phyloP scores from a whole-genome alignment of 1,140 invertebrate genomes.

The Thaumetopoea pityocampa region DNA sequence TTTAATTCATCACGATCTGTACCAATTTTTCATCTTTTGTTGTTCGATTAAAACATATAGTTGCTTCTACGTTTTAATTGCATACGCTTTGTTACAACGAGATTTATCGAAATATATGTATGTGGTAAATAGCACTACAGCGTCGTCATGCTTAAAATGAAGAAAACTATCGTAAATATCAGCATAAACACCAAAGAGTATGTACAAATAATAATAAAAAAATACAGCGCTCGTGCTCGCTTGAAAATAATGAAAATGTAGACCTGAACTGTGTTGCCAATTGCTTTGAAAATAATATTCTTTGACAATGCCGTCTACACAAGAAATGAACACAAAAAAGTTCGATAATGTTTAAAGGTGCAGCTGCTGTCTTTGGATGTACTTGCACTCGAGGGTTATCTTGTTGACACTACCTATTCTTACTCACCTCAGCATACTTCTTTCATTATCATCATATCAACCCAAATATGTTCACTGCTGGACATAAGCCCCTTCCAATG shows the following conservation, averaged over 20 bases:
- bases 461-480: too few species aligned
- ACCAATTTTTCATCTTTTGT: conserved; percentile 33
- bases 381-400: too few species aligned
- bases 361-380: too few species aligned
- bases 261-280: conserved; percentile 16
- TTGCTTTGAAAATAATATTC: conserved; percentile 11
- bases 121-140: conserved; percentile 30
- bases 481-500: too few species aligned
- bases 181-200: conserved; percentile 8
- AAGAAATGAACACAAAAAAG: conserved; percentile 26
- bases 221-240: conserved; percentile 1
- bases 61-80: conserved; percentile 36
- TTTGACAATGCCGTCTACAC: conserved; percentile 13
- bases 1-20: conserved; percentile 21
- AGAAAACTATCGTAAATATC: conserved; percentile 25
- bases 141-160: conserved; percentile 26
- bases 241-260: conserved; percentile 22
- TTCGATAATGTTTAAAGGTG: conserved; percentile 24
- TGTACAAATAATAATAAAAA: conserved; percentile 8
- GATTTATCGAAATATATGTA: conserved; percentile 38
- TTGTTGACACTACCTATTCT: too few species aligned
- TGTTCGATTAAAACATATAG: conserved; percentile 44
- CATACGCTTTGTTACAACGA: conserved; percentile 40
- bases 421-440: too few species aligned
- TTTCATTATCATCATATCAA: too few species aligned